Evolutionary conservation across 2,113 vertebrate genomes (phyloP), one percentile per base, ranked within the genome.

Genomic region (Actinemys pallida): DNA sequence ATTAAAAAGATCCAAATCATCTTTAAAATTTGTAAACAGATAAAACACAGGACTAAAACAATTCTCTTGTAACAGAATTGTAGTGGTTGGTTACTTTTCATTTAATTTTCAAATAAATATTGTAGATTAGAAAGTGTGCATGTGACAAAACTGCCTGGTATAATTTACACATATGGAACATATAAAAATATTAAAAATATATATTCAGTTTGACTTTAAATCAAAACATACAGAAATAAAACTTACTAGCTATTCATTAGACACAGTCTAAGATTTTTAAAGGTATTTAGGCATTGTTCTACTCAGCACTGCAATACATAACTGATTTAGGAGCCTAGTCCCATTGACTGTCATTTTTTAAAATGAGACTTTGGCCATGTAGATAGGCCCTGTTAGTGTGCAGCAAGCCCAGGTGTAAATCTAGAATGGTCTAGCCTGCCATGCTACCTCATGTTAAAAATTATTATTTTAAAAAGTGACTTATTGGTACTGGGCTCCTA

Each of bases 121-220:
- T 47, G 42, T 13, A 54, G 69, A 42, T 87, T 2, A 0, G 17
- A 2, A 3, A 27, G 31, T 1, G 0, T 2, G 0, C 19, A 2
- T 0, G 65, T 1, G 42, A 1, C 1, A 83, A 69, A 82, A 90
- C 82, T 50, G 29, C 82, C 6, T 1, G 19, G 45, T 10, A 7
- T 0, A 1, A 76, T 19, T 88, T 10, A 1, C 1, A 59, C 4
- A 17, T 25, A 0, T 65, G 31, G 49, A 89, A 72, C 27, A 22
- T 17, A 0, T 0, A 6, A 19, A 11, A 49, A 42, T 75, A 84
- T 5, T 20, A 84, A 50, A 50, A 1, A 72, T 54, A 0, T 10
- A 0, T 2, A 4, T 8, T 0, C 1, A 6, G 42, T 50, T 12
- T 1, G 84, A 17, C 20, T 3, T 0, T 0, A 1, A 3, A 87